A percentile compares a stretch with the other conserved stretches of the same genome.
These are phyloP conservation scores for Rugalucina vietnamica DNA, from an alignment of 2,888 invertebrate species.

Conservation along the genomic window DNA sequence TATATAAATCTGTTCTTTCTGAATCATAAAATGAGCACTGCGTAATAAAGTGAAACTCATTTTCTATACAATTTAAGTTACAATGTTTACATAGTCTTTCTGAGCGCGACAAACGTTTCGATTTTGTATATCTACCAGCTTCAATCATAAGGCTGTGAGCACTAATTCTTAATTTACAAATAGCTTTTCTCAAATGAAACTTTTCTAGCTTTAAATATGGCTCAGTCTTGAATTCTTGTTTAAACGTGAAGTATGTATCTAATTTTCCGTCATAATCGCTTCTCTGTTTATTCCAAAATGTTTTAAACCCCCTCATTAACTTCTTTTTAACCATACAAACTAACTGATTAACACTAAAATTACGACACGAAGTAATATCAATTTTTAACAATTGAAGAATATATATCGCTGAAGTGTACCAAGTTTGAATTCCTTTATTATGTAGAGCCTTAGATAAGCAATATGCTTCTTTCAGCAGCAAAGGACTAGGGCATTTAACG, in stretches of 20 bases:
- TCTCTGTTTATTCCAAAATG: background rate
- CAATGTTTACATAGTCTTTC: too few species aligned
- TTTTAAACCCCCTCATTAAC: background rate
- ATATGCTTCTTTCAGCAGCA: background rate
- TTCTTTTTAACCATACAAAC: background rate
- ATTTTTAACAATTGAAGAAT: background rate
- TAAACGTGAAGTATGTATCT: background rate
- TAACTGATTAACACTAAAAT: background rate
- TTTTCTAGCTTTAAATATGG: background rate
- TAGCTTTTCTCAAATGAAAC: background rate
- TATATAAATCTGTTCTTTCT: too few species aligned
- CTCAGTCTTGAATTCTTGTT: background rate
- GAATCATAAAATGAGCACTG: too few species aligned
- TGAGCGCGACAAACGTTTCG: too few species aligned
- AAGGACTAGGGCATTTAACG: too few species aligned
- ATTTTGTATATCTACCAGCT: too few species aligned
- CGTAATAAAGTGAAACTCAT: too few species aligned
- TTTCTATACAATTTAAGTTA: too few species aligned
- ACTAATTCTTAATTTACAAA: too few species aligned
- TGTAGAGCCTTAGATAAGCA: background rate
- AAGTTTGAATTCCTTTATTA: background rate
- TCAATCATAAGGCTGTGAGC: too few species aligned
- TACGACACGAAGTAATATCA: background rate
- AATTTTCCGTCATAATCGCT: slow-evolving; percentile 2
- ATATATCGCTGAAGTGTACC: background rate